phyloP scores from a whole-genome alignment of 2,113 vertebrate genomes.

The Rhabdomys dilectus region DNA sequence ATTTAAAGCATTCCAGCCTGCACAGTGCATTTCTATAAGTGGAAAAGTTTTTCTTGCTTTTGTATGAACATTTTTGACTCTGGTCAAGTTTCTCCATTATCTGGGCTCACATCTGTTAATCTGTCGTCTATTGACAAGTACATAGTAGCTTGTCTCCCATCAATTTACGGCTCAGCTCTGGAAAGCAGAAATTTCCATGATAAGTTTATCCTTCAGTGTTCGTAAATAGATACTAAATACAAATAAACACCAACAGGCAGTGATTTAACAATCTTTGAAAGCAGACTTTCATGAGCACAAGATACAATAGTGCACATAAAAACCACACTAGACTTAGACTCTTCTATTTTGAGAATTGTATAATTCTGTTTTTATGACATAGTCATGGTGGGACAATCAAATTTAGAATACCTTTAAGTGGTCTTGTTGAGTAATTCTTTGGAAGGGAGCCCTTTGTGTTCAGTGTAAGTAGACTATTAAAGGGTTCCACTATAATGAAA shows the following conservation, averaged over 20 bases:
- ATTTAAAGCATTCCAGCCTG: slow-evolving; percentile 31
- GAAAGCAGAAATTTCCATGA: neutral
- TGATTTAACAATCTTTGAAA: slow-evolving; percentile 13
- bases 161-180: slow-evolving; percentile 48
- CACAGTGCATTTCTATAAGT: slow-evolving; percentile 20
- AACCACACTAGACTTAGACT: neutral
- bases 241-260: neutral
- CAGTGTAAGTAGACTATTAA: slow-evolving; percentile 10
- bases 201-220: slow-evolving; percentile 42
- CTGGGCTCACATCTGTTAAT: slow-evolving; percentile 6
- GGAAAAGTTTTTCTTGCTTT: slow-evolving; percentile 47
- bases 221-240: neutral
- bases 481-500: slow-evolving; percentile 44
- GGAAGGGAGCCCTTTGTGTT: neutral
- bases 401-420: slow-evolving; percentile 46
- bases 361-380: slow-evolving; percentile 49
- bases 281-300: slow-evolving; percentile 22
- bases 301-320: neutral
- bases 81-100: slow-evolving; percentile 47
- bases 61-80: slow-evolving; percentile 42
- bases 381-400: neutral
- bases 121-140: slow-evolving; percentile 36
- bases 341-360: slow-evolving; percentile 42
- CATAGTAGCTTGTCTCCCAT: neutral
- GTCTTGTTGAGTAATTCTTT: slow-evolving; percentile 22